A percentile compares a stretch with the other conserved stretches of the same genome.
These are phyloP conservation scores for Drosophila flavopinicola DNA, from an alignment of 2,888 invertebrate genomes.

Conservation along the genomic window DNA sequence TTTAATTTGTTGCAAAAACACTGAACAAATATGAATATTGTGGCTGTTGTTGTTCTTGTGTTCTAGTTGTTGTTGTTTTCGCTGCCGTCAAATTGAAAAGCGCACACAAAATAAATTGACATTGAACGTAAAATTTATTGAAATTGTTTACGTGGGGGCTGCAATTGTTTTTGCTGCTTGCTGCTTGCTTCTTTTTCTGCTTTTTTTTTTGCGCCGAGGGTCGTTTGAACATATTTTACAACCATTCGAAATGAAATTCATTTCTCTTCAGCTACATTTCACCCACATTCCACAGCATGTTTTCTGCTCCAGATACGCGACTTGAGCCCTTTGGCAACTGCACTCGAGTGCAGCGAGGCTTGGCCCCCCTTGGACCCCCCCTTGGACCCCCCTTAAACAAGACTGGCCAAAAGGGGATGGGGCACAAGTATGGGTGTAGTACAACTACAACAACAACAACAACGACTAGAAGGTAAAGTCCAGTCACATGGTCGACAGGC, in stretches of 20 bases:
- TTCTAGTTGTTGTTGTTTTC: conserved; percentile 22
- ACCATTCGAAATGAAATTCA: conserved; percentile 23
- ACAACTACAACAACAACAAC: conserved; percentile 7
- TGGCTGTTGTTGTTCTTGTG: conserved; percentile 29
- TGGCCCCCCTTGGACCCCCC: too few relatives aligned
- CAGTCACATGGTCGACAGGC: conserved; percentile 49
- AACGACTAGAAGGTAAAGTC: conserved; percentile 43
- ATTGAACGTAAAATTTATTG: conserved; percentile 74
- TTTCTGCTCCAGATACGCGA: conserved; percentile 73
- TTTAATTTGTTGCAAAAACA: conserved; percentile 68
- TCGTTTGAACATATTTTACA: conserved; percentile 38
- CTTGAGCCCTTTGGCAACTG: conserved; percentile 67
- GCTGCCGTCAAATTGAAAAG: conserved; percentile 70
- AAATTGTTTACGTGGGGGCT: conserved; percentile 70
- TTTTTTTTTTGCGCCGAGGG: conserved; percentile 24
- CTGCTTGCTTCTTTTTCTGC: conserved; percentile 11
- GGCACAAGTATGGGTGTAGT: too few relatives aligned
- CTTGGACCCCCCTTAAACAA: too few relatives aligned
- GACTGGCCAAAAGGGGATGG: conserved; percentile 35
- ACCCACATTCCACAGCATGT: conserved; percentile 32
- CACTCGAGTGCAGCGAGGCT: conserved; percentile 75
- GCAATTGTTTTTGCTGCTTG: conserved; percentile 44
- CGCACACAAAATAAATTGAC: conserved; percentile 72
- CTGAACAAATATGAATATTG: conserved; percentile 47
- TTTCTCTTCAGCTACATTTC: conserved; percentile 10